Conservation (phyloP, 2,888 invertebrate species). For the Allophyes oxyacanthae region DNA sequence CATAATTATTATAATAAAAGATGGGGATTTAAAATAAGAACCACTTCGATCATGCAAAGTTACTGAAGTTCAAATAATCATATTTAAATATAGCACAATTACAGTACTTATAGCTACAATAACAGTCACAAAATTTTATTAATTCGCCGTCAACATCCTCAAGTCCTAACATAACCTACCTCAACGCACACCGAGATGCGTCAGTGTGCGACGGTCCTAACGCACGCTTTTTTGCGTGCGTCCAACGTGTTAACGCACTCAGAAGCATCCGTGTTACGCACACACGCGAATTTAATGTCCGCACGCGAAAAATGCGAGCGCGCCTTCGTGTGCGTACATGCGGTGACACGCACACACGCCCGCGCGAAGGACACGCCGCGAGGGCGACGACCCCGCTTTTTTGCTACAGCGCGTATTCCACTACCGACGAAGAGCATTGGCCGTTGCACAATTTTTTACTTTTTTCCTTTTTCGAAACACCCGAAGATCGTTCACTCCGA, state of each 20-base stretch:
- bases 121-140: constrained; percentile 1
- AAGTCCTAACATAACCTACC: constrained; percentile 48
- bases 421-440: constrained; percentile 82
- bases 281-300: constrained; percentile 64
- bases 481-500: constrained; percentile 79
- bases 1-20: too few species aligned
- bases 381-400: constrained; percentile 85
- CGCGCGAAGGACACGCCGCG: constrained; percentile 85
- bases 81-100: too few species aligned
- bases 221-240: constrained; percentile 65
- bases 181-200: constrained; percentile 46
- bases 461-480: constrained; percentile 65
- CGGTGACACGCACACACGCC: constrained; percentile 78
- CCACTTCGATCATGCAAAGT: too few species aligned
- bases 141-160: constrained; percentile 34
- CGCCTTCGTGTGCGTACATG: constrained; percentile 61
- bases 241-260: constrained; percentile 76
- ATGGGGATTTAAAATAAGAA: too few species aligned
- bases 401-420: constrained; percentile 85
- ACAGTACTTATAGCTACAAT: too few species aligned
- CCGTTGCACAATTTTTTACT: constrained; percentile 71
- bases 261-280: constrained; percentile 73
- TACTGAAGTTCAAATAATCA: too few species aligned
- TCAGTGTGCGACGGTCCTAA: constrained; percentile 55
- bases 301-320: constrained; percentile 69